Evolutionary conservation across 53 echinoderm and acorn worm genomes (phyloP).

Genomic region (Henricia sp.): DNA sequence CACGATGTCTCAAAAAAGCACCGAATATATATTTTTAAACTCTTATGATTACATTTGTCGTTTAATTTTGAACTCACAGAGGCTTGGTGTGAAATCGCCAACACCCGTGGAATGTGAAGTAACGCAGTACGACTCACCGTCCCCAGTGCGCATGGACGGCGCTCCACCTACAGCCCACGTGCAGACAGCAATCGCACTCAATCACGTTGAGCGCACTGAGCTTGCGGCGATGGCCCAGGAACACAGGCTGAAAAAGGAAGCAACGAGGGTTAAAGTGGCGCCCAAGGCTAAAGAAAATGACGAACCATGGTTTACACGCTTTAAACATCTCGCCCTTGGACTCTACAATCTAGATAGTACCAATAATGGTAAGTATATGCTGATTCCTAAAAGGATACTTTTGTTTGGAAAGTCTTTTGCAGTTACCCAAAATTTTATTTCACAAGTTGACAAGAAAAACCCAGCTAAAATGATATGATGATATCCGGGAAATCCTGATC

Average conservation of each 20-base stretch:
- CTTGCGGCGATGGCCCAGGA: conserved; percentile 71
- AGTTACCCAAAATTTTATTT: too few relatives aligned
- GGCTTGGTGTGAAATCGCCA: conserved; percentile 40
- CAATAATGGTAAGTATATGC: conserved; percentile 70
- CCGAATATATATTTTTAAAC: too few relatives aligned
- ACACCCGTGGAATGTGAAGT: conserved; percentile 79
- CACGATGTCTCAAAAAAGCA: too few relatives aligned
- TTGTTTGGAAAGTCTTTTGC: too few relatives aligned
- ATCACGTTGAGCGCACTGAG: conserved; percentile 37
- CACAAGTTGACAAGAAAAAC: too few relatives aligned
- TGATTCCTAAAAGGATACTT: too few relatives aligned
- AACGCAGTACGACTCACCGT: conserved; percentile 80
- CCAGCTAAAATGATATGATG: too few relatives aligned
- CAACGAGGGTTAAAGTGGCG: conserved; percentile 24
- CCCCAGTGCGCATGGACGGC: conserved; percentile 36
- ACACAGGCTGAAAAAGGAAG: conserved; percentile 39
- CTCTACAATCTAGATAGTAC: conserved; percentile 90
- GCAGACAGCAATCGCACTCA: neutral
- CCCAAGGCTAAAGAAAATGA: conserved; percentile 55
- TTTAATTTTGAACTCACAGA: conserved; percentile 28
- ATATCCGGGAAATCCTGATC: too few relatives aligned
- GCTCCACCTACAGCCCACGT: conserved; percentile 15
- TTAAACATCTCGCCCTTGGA: conserved; percentile 91
- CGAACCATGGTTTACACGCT: conserved; percentile 89
- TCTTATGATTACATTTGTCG: neutral